Evolutionary conservation across 2,113 vertebrate species (phyloP).

Genomic region (Chionomys nivalis): DNA sequence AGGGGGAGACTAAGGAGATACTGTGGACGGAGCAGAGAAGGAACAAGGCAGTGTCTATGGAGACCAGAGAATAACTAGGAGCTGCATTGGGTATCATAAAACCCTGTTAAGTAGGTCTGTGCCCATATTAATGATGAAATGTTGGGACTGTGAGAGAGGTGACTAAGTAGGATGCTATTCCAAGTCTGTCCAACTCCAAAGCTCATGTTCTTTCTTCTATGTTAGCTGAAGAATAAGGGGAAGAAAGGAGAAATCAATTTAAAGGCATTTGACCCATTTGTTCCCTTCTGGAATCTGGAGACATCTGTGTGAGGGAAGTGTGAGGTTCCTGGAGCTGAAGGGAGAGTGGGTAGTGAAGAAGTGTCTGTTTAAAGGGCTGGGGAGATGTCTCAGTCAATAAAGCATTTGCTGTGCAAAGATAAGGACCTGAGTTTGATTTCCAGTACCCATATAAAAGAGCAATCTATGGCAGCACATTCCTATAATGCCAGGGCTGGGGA

Average conservation of each 20-base stretch:
- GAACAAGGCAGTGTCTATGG: background rate
- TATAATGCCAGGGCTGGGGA: background rate
- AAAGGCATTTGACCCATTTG: background rate
- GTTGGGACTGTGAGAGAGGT: background rate
- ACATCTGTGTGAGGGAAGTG: background rate
- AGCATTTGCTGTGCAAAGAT: background rate
- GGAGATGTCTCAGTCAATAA: background rate
- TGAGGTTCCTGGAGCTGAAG: background rate
- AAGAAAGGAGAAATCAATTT: background rate
- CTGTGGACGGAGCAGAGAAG: background rate
- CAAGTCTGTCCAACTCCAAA: background rate
- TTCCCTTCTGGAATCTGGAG: background rate
- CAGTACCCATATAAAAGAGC: background rate
- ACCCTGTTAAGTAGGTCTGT: background rate
- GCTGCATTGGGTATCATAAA: conserved; percentile 9
- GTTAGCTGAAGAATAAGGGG: background rate
- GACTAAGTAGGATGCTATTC: background rate
- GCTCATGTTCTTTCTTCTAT: background rate
- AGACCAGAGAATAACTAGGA: background rate
- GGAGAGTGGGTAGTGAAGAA: background rate
- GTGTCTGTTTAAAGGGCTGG: background rate
- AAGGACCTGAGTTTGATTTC: background rate
- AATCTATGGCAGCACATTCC: too few relatives aligned
- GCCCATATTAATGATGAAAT: background rate
- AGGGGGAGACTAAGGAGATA: background rate